Percentiles rank a stretch among this genome's conserved stretches.
These are phyloP conservation scores for Drosophila paracracens DNA, from an alignment of 2,888 invertebrate genomes.

Conservation along the genomic window DNA sequence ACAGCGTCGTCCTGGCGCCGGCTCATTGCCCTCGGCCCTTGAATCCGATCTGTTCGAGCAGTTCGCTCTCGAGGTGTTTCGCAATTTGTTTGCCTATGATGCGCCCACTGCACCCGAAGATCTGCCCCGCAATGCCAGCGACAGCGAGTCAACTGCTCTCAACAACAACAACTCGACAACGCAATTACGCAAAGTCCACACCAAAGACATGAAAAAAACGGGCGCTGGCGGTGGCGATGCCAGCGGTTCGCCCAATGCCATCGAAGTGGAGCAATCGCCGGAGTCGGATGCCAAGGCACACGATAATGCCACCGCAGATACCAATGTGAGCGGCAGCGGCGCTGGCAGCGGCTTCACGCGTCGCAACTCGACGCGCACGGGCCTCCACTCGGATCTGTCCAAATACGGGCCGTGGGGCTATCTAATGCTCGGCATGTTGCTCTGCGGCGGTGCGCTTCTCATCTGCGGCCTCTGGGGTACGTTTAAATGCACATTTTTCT, in stretches of 20 bases:
- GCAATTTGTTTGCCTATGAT: constrained; percentile 83
- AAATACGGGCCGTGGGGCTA: constrained; percentile 92
- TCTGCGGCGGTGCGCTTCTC: constrained; percentile 89
- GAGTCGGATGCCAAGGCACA: constrained; percentile 43
- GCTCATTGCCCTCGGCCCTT: constrained; percentile 75
- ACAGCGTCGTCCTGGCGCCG: constrained; percentile 75
- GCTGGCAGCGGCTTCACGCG: constrained; percentile 74
- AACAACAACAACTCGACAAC: constrained; percentile 59
- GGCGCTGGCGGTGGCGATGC: constrained; percentile 32
- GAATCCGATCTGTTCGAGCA: constrained; percentile 83
- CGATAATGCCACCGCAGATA: constrained; percentile 56
- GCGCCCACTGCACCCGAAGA: constrained; percentile 68
- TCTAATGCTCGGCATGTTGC: constrained; percentile 89
- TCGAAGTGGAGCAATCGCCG: constrained; percentile 31
- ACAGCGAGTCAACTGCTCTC: constrained; percentile 14
- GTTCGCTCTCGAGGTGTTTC: constrained; percentile 83
- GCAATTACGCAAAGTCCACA: constrained; percentile 72
- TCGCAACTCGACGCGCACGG: constrained; percentile 82
- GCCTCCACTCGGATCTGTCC: constrained; percentile 87
- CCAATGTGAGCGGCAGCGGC: constrained; percentile 18
- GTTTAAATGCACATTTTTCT: constrained; percentile 68
- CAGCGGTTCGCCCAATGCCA: constrained; percentile 62
- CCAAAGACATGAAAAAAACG: constrained; percentile 69
- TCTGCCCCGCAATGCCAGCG: constrained; percentile 25
- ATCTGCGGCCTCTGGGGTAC: constrained; percentile 89